Evolutionary conservation across 2,888 invertebrate genomes (phyloP).

Genomic region (Rhamnusium bicolor): DNA sequence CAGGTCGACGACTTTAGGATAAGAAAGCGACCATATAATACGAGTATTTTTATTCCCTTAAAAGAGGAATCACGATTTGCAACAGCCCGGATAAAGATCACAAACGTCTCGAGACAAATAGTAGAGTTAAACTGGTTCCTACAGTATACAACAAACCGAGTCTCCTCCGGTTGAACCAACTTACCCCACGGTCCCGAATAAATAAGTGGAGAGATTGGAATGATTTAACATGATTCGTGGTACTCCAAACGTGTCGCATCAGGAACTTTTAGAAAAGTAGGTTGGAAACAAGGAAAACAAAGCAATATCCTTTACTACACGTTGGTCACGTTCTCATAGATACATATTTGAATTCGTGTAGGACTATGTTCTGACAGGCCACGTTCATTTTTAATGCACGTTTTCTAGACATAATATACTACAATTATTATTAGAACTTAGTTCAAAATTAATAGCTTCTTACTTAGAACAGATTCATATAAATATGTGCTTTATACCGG

Average conservation of each 20-base stretch:
- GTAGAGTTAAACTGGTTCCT: conserved; percentile 5
- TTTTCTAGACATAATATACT: neutral
- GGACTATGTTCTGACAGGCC: conserved; percentile 5
- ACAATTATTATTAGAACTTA: neutral
- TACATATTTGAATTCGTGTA: conserved; percentile 23
- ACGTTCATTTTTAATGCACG: conserved; percentile 9
- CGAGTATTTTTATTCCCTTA: conserved; percentile 40
- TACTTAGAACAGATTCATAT: neutral
- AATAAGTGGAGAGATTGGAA: conserved; percentile 30
- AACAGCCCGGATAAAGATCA: conserved; percentile 43
- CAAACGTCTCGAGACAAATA: neutral
- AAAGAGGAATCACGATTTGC: conserved; percentile 40
- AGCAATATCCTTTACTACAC: conserved; percentile 19
- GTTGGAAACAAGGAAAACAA: conserved; percentile 22
- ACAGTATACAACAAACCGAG: neutral
- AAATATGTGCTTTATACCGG: neutral
- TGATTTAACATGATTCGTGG: conserved; percentile 34
- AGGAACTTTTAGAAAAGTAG: conserved; percentile 20
- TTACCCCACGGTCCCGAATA: conserved; percentile 9
- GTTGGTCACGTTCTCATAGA: conserved; percentile 30
- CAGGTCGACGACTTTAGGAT: conserved; percentile 39
- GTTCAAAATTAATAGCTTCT: conserved; percentile 8
- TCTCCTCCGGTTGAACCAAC: neutral
- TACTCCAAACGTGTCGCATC: conserved; percentile 33
- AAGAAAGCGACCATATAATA: conserved; percentile 42